These are phyloP conservation scores for Cabera pusaria DNA, from an alignment of 2,888 invertebrate species.

Conservation along the genomic window DNA sequence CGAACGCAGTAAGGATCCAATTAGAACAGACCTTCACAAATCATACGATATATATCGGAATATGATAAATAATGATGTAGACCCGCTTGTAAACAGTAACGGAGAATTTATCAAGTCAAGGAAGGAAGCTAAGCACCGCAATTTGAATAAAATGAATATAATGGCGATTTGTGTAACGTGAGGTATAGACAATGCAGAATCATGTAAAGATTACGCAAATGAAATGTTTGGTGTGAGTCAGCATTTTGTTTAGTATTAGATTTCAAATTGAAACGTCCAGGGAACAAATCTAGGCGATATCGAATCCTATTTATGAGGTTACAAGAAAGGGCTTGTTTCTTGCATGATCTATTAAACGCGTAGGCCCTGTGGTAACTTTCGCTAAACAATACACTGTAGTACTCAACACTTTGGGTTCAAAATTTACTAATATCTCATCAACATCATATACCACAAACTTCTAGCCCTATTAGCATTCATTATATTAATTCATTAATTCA, in stretches of 20 bases:
- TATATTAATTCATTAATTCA: conserved; percentile 55
- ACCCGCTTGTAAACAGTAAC: conserved; percentile 44
- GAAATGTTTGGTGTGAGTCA: conserved; percentile 63
- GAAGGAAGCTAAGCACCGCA: conserved; percentile 40
- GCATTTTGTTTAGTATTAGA: conserved; percentile 60
- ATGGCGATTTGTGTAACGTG: conserved; percentile 30
- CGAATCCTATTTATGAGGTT: conserved; percentile 62
- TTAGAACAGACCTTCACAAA: conserved; percentile 35
- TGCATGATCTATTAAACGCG: conserved; percentile 48
- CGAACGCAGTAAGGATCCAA: conserved; percentile 41
- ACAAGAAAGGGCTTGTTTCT: conserved; percentile 59
- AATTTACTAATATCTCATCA: conserved; percentile 1
- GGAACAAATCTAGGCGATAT: conserved; percentile 60
- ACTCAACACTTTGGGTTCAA: conserved; percentile 1
- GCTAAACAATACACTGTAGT: conserved; percentile 43
- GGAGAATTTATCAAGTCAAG: conserved; percentile 46
- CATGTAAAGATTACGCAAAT: conserved; percentile 54
- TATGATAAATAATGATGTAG: conserved; percentile 54
- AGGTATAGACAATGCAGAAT: conserved; percentile 34
- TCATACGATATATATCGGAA: conserved; percentile 49
- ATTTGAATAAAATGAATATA: conserved; percentile 31
- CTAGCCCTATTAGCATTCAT: conserved; percentile 5
- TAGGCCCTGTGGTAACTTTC: conserved; percentile 55
- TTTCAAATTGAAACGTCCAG: conserved; percentile 62
- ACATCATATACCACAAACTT: conserved; percentile 8